A percentile compares a stretch with the other conserved stretches of the same genome.
Conservation (phyloP, 2,888 invertebrate genomes). For the Osedax frankpressi region DNA sequence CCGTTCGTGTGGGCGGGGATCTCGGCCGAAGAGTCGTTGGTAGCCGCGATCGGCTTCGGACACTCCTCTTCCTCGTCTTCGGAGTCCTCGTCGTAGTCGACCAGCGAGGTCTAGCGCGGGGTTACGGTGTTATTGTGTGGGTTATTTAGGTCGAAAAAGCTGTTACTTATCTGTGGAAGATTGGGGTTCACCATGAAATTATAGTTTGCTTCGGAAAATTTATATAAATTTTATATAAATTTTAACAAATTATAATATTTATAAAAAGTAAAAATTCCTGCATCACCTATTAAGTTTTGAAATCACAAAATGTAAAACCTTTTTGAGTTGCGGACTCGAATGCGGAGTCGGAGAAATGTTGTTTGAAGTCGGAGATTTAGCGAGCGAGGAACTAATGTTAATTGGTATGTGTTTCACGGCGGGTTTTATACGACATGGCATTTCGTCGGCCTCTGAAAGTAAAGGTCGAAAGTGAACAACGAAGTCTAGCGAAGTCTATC, state of each 20-base stretch:
- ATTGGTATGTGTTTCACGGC: not conserved
- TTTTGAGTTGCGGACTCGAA: conserved; percentile 7
- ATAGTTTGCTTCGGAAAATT: too few species aligned
- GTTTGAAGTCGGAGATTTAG: conserved; percentile 11
- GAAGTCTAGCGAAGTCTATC: too few species aligned
- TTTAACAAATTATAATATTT: too few species aligned
- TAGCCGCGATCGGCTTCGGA: too few species aligned
- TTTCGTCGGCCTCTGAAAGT: not conserved
- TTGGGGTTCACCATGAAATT: conserved; percentile 4
- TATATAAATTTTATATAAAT: too few species aligned
- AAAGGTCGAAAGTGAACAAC: too few species aligned
- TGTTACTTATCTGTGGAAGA: not conserved
- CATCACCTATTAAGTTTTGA: too few species aligned
- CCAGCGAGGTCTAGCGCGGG: conserved; percentile 50
- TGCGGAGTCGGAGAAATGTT: not conserved
- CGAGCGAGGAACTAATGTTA: conserved; percentile 2
- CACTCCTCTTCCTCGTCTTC: conserved; percentile 57
- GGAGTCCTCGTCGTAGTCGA: conserved; percentile 93
- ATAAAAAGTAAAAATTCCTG: too few species aligned
- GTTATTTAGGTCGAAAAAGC: not conserved
- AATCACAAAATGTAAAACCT: too few species aligned
- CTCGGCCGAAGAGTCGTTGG: not conserved
- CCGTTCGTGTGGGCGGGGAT: too few species aligned
- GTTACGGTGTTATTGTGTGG: not conserved
- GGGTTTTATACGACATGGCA: not conserved